phyloP scores from a whole-genome alignment of 2,888 invertebrate genomes.

The Cantharis flavilabris region DNA sequence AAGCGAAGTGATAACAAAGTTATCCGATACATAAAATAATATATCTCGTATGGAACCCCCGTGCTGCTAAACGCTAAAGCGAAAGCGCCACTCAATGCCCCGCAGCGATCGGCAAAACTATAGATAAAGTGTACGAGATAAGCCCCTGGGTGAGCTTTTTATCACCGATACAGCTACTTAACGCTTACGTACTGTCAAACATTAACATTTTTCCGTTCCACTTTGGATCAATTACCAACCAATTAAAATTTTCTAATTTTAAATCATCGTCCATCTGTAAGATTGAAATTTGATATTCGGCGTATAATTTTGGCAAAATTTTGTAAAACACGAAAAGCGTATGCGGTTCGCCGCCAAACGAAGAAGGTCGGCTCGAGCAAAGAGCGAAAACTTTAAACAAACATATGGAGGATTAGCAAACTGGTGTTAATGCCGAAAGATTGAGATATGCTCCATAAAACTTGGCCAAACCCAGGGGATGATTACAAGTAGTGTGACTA shows the following conservation, averaged over 20 bases:
- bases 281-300: slow-evolving; percentile 9
- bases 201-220: background rate
- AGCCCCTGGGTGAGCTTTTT: slow-evolving; percentile 28
- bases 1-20: background rate
- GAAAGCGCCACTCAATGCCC: slow-evolving; percentile 43
- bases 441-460: slow-evolving; percentile 30
- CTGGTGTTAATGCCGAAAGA: slow-evolving; percentile 33
- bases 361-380: background rate
- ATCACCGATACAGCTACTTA: slow-evolving; percentile 19
- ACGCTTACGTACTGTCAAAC: background rate
- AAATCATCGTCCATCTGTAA: background rate
- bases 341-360: slow-evolving; percentile 6
- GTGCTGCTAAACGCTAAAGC: slow-evolving; percentile 32
- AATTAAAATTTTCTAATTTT: background rate
- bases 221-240: background rate
- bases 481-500: slow-evolving; percentile 34
- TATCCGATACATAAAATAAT: slow-evolving; percentile 21
- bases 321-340: slow-evolving; percentile 15
- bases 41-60: slow-evolving; percentile 17
- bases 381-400: slow-evolving; percentile 20
- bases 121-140: slow-evolving; percentile 37
- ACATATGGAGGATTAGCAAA: slow-evolving; percentile 36
- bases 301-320: slow-evolving; percentile 9
- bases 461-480: slow-evolving; percentile 24
- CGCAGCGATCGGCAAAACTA: slow-evolving; percentile 34